Conservation (phyloP, 2,113 vertebrate species). For the Sinocyclocheilus anshuiensis region DNA sequence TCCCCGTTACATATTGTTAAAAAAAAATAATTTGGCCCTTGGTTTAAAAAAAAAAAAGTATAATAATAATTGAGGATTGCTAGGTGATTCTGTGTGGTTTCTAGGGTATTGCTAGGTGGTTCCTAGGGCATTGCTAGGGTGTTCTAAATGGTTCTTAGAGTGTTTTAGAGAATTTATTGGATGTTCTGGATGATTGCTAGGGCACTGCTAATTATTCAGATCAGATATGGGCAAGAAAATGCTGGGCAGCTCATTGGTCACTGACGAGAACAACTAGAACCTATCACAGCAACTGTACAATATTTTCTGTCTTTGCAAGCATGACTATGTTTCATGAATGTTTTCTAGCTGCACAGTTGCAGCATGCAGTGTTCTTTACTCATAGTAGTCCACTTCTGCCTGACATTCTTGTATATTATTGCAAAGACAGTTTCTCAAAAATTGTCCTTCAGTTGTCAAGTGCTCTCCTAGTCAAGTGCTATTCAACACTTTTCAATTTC, state of each 20-base stretch:
- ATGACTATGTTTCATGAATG: neutral
- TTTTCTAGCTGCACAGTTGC: neutral
- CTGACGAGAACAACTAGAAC: neutral
- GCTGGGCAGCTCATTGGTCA: neutral
- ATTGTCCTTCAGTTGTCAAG: neutral
- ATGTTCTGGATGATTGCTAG: neutral
- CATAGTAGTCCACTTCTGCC: neutral
- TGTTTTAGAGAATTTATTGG: neutral
- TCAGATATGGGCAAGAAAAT: neutral
- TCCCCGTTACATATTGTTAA: too few species aligned
- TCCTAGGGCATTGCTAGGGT: too few species aligned
- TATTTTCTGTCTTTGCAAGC: neutral
- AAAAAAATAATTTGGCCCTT: too few species aligned
- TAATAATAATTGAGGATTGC: too few species aligned
- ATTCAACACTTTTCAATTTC: neutral
- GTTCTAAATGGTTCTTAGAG: neutral
- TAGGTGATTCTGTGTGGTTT: too few species aligned
- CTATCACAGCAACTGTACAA: neutral
- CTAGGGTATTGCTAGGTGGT: too few species aligned
- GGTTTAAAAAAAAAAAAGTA: too few species aligned
- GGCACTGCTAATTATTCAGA: too few species aligned
- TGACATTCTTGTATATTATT: neutral
- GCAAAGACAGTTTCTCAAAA: neutral
- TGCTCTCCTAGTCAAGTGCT: neutral
- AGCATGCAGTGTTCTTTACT: neutral